Conservation (phyloP, 2,888 invertebrate genomes). For the Euspilapteryx auroguttella region DNA sequence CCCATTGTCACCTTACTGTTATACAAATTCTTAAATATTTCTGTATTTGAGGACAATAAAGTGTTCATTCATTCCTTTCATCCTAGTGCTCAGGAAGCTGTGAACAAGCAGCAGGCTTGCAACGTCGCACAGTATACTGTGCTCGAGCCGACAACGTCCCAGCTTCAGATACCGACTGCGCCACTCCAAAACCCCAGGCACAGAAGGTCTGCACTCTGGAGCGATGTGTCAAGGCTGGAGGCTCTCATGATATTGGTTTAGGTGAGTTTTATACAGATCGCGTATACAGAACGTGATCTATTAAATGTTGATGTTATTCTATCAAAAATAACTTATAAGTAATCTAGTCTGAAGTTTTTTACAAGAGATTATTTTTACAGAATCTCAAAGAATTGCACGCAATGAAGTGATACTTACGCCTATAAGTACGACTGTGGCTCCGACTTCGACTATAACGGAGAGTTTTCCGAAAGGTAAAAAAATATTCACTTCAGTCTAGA, state of each 20-base stretch:
- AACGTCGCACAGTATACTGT: conserved; percentile 53
- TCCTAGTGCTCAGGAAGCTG: conserved; percentile 39
- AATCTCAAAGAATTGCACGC: conserved; percentile 21
- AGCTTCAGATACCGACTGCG: conserved; percentile 18
- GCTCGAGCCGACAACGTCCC: conserved; percentile 22
- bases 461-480: conserved; percentile 19
- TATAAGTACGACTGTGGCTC: no score
- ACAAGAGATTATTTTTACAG: no score
- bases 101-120: conserved; percentile 25
- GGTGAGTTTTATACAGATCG: conserved; percentile 15
- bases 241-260: conserved; percentile 17
- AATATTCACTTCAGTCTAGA: no score
- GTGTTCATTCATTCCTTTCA: conserved; percentile 1
- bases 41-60: no score
- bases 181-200: conserved; percentile 27
- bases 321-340: no score
- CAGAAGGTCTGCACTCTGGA: conserved; percentile 18
- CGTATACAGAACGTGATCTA: no score
- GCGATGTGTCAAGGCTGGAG: conserved; percentile 11
- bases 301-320: no score
- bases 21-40: no score
- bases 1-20: no score
- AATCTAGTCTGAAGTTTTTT: no score
- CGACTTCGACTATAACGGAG: conserved; percentile 11
- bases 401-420: conserved; percentile 12